Percentiles rank a stretch among this genome's conserved stretches.
Evolutionary conservation across 2,797 vertebrate species (phyloP).

Genomic region (Alosa sapidissima): DNA sequence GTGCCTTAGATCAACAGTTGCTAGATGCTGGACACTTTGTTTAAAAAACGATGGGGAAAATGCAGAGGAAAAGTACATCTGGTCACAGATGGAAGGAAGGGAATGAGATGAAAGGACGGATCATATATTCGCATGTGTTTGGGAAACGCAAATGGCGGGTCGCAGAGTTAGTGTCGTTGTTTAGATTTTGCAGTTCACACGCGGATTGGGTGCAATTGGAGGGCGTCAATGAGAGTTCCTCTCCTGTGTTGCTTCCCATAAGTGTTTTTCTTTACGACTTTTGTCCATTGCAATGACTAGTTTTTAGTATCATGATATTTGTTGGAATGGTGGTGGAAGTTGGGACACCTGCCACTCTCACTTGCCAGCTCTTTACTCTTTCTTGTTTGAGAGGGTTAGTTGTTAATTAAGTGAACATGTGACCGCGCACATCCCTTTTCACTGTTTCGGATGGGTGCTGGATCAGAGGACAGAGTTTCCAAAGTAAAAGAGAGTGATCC

Average conservation of each 20-base stretch:
- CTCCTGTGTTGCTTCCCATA: background rate
- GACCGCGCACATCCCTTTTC: too few species aligned
- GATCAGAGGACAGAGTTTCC: too few species aligned
- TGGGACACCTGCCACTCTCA: background rate
- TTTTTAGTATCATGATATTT: background rate
- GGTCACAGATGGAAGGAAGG: background rate
- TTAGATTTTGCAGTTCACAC: background rate
- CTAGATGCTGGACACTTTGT: constrained; percentile 53
- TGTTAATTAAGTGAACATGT: too few species aligned
- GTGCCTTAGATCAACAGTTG: constrained; percentile 72
- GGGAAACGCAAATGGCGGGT: background rate
- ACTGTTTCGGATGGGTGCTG: too few species aligned
- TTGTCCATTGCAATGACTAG: background rate
- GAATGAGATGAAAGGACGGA: background rate
- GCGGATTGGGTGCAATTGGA: background rate
- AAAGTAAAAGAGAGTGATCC: too few species aligned
- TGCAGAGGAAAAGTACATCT: background rate
- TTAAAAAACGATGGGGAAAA: constrained; percentile 27
- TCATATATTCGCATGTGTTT: background rate
- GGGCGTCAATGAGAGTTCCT: background rate
- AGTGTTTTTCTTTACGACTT: background rate
- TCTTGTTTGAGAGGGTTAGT: background rate
- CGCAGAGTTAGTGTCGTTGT: background rate
- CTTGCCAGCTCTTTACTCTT: background rate
- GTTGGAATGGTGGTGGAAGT: background rate